phyloP scores from a whole-genome alignment of 2,113 vertebrate species.

The Spilogale gracilis region DNA sequence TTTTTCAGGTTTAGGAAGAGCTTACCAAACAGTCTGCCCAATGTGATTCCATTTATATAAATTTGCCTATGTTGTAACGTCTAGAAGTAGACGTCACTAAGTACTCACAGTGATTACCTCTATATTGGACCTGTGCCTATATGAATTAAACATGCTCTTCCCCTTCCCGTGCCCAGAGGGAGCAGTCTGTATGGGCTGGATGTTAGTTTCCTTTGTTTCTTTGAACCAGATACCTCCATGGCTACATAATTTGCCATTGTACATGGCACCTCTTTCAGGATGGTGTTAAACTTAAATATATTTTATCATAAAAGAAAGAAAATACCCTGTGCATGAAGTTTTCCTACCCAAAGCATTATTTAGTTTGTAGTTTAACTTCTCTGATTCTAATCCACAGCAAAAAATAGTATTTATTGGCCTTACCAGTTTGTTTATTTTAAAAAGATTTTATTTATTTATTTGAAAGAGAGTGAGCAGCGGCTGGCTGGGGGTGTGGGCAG shows the following conservation, averaged over 20 bases:
- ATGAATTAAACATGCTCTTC: background rate
- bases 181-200: too few relatives aligned
- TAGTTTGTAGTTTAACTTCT: background rate
- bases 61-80: background rate
- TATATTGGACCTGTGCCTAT: fast-evolving
- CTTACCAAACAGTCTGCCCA: background rate
- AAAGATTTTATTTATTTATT: too few relatives aligned
- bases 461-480: too few relatives aligned
- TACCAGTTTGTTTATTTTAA: background rate
- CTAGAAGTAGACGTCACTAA: background rate
- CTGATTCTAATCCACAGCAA: background rate
- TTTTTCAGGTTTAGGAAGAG: background rate
- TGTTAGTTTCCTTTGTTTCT: background rate
- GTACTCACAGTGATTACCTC: background rate
- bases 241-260: background rate
- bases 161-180: background rate
- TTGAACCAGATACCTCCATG: background rate
- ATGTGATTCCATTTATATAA: background rate
- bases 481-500: too few relatives aligned
- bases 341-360: background rate
- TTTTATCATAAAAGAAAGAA: background rate
- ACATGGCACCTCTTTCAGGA: background rate
- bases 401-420: background rate
- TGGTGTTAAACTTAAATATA: background rate
- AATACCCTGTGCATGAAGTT: background rate